These are phyloP conservation scores for Torymus texanus DNA, from an alignment of 2,888 invertebrate genomes.

Conservation along the genomic window DNA sequence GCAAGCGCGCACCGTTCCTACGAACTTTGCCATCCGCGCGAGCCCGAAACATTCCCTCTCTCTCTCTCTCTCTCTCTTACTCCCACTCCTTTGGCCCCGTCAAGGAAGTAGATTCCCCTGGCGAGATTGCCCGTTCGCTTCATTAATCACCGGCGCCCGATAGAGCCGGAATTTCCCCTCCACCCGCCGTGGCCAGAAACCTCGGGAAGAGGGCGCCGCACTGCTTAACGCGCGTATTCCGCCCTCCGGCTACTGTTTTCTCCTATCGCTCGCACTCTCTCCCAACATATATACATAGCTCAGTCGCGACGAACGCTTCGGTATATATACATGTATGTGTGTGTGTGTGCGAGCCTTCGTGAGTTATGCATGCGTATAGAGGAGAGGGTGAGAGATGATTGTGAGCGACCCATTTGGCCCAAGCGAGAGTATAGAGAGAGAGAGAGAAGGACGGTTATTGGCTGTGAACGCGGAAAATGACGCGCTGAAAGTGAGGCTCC, in stretches of 20 bases:
- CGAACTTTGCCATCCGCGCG: conserved; percentile 48
- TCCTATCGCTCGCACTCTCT: no score
- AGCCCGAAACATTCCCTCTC: conserved; percentile 1
- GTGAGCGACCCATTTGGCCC: neutral
- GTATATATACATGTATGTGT: no score
- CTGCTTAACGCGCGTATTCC: conserved; percentile 7
- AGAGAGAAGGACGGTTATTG: neutral
- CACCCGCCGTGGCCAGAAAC: neutral
- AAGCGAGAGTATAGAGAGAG: no score
- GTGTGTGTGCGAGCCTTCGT: no score
- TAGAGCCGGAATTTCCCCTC: conserved; percentile 46
- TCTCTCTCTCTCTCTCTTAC: neutral
- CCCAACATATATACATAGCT: no score
- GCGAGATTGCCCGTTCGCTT: conserved; percentile 60
- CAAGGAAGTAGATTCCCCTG: conserved; percentile 60
- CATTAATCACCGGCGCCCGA: conserved; percentile 61
- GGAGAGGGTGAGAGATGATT: conserved; percentile 2
- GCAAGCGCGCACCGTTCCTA: neutral
- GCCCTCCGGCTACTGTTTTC: neutral
- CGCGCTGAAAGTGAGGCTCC: neutral
- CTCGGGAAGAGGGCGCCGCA: neutral
- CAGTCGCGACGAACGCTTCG: no score
- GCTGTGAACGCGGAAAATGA: conserved; percentile 3
- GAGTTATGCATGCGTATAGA: no score
- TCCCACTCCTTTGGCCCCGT: conserved; percentile 41